These are phyloP conservation scores for Amyelois transitella DNA, from an alignment of 1,140 invertebrate species.

Conservation along the genomic window DNA sequence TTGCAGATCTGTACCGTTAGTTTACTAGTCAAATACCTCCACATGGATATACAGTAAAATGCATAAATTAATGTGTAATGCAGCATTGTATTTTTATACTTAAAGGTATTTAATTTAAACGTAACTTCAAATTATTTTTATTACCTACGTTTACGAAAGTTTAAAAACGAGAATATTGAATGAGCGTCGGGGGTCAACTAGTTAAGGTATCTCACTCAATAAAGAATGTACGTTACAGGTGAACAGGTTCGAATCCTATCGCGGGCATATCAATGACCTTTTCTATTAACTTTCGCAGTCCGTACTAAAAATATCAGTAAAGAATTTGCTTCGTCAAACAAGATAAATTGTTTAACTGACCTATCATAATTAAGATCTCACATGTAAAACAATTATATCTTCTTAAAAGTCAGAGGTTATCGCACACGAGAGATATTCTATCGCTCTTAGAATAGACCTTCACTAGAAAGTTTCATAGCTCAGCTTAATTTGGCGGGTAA, in stretches of 20 bases:
- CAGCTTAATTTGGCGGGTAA: constrained; percentile 33
- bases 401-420: neutral
- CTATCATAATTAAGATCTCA: neutral
- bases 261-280: no score
- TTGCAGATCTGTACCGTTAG: neutral
- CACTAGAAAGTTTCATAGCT: constrained; percentile 25
- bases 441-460: neutral
- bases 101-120: neutral
- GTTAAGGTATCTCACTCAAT: no score
- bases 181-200: no score
- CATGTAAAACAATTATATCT: neutral
- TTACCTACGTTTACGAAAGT: no score
- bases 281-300: no score
- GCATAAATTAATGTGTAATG: neutral
- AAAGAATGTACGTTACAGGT: no score
- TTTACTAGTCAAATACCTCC: neutral
- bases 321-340: neutral
- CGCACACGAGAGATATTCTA: neutral
- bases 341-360: neutral
- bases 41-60: neutral
- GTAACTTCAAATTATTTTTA: no score
- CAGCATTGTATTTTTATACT: neutral
- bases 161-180: no score
- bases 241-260: no score
- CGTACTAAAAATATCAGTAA: no score